Evolutionary conservation across 2,797 vertebrate species (phyloP), one percentile per base, ranked within the genome.

Genomic region (Falco cherrug): DNA sequence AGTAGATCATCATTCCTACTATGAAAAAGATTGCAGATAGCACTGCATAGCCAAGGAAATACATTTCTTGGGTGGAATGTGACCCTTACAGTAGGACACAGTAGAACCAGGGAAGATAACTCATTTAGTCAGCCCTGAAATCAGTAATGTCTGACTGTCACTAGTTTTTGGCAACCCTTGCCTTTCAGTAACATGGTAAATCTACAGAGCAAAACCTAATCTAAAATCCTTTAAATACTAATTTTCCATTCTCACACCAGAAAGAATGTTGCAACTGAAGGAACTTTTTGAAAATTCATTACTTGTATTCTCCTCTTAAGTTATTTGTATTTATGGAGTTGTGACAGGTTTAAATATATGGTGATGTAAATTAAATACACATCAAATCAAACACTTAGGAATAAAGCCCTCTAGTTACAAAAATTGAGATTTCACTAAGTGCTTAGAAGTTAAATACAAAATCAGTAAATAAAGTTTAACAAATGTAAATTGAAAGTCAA

Each of bases 401-500:
- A 71, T 59, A 91, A 95, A 78, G 22, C 35, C 3, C 10, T 85
- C 61, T 90, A 83, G 75, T 54, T 93, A 51, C 11, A 87, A 26
- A 60, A 92, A n/a, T 2, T 50, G 80, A 83, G 61, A 91, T 95
- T 97, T 96, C 47, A 87, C 43, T 76, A 82, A 93, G 33, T 79
- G 15, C 75, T 85, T 87, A 89, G 47, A 81, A 87, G 61, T 95
- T 90, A 91, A 95, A 83, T 57, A 82, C 31, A 95, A 93, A 91
- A 84, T 35, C 45, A 89, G 68, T 93, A 91, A 96, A 95, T 96
- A 97, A 95, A 97, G 87, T 96, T 94, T 89, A 97, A 96, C 64
- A 87, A 90, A 96, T 81, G 43, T 94, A 93, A 95, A 94, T 50
- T 95, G 91, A 97, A 96, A 95, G 85, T 74, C 89, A 95, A 95